Conservation (phyloP, 2,888 invertebrate species). For the Heteromurus nitidus region DNA sequence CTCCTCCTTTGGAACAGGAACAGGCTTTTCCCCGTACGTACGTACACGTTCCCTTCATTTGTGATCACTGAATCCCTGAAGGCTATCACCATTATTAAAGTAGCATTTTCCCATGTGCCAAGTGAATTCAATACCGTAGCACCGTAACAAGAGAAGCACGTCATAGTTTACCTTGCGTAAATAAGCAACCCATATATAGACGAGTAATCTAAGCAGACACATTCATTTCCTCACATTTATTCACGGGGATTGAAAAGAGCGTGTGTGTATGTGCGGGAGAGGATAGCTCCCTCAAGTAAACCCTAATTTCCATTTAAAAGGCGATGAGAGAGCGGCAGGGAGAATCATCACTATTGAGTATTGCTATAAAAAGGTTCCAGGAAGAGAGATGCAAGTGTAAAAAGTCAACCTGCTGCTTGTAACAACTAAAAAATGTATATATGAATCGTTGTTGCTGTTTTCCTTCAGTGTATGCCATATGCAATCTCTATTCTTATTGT, state of each 20-base stretch:
- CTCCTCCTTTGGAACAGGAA: too few species aligned
- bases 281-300: conserved; percentile 56
- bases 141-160: conserved; percentile 5
- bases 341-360: too few species aligned
- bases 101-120: conserved; percentile 31
- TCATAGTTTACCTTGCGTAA: conserved; percentile 44
- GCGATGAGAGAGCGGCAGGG: conserved; percentile 31
- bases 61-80: conserved; percentile 46
- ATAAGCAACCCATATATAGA: conserved; percentile 1
- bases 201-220: conserved; percentile 5
- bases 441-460: too few species aligned
- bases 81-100: conserved; percentile 41
- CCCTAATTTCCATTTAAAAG: conserved; percentile 60
- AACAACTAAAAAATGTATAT: conserved; percentile 26
- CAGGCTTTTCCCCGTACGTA: too few species aligned
- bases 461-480: too few species aligned
- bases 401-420: conserved; percentile 52
- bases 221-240: conserved; percentile 45
- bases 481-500: conserved; percentile 17
- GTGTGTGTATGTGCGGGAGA: too few species aligned
- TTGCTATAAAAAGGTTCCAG: too few species aligned
- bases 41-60: conserved; percentile 30
- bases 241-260: conserved; percentile 35
- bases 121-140: too few species aligned
- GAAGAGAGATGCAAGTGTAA: too few species aligned